phyloP scores from a whole-genome alignment of 2,888 invertebrate genomes.

The Hydrotaea diabolus region DNA sequence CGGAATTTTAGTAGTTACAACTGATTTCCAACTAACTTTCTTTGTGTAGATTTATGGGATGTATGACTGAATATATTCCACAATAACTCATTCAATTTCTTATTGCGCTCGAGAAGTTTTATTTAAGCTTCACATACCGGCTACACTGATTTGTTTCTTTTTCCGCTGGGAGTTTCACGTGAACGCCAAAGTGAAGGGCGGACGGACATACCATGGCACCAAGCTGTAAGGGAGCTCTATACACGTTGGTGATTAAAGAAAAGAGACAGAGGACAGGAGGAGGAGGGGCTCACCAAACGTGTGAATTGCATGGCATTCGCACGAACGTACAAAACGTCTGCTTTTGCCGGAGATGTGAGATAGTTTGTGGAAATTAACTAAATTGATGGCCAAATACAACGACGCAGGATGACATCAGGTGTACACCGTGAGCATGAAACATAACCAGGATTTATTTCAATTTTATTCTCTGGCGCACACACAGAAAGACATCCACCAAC shows the following conservation, averaged over 20 bases:
- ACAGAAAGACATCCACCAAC: too few species aligned
- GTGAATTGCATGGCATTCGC: constrained; percentile 19
- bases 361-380: constrained; percentile 60
- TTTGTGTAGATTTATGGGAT: too few species aligned
- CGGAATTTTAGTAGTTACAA: too few species aligned
- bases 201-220: too few species aligned
- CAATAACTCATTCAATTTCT: constrained; percentile 16
- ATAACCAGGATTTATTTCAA: constrained; percentile 21
- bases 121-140: constrained; percentile 12
- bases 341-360: neutral
- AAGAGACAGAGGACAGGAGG: too few species aligned
- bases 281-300: too few species aligned
- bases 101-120: neutral
- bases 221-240: too few species aligned
- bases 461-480: constrained; percentile 7
- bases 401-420: constrained; percentile 15
- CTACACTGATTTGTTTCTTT: constrained; percentile 60
- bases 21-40: too few species aligned
- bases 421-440: neutral
- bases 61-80: neutral
- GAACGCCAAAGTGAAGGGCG: neutral
- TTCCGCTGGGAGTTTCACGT: constrained; percentile 56
- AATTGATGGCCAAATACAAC: constrained; percentile 63
- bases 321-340: neutral
- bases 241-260: too few species aligned